phyloP scores from a whole-genome alignment of 2,797 vertebrate genomes.

The Gambelia wislizenii region DNA sequence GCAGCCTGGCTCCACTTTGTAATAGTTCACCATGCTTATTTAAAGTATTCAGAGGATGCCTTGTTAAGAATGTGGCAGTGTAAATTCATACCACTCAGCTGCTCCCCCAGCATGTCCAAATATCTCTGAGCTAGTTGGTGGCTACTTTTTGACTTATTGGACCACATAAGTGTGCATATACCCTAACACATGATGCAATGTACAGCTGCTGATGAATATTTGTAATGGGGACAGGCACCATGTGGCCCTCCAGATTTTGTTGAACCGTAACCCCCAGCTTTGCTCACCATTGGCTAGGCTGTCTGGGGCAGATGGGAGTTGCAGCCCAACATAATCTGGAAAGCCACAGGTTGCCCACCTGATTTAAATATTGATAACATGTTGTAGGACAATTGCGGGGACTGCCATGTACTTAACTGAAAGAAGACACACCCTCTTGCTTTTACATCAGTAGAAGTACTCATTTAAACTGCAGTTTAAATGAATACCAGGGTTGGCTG shows the following conservation, averaged over 20 bases:
- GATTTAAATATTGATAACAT: not conserved
- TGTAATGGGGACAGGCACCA: not conserved
- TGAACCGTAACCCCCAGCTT: not conserved
- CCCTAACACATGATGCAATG: not conserved
- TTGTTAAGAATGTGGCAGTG: not conserved
- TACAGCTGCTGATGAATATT: not conserved
- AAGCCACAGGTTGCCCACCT: not conserved
- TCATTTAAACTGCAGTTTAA: not conserved
- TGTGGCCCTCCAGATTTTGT: not conserved
- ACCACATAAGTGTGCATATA: not conserved
- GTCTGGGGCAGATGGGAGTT: too few relatives aligned
- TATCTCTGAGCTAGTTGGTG: not conserved
- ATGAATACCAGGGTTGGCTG: not conserved
- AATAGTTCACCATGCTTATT: not conserved
- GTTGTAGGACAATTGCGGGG: not conserved
- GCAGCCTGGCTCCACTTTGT: not conserved
- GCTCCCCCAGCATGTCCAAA: not conserved
- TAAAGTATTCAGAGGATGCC: not conserved
- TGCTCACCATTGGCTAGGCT: not conserved
- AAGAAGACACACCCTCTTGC: not conserved
- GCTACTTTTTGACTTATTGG: not conserved
- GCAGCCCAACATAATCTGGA: not conserved
- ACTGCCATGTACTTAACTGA: not conserved
- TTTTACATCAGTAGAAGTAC: too few relatives aligned
- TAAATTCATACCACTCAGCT: not conserved